These are phyloP conservation scores for Oryctolagus cuniculus DNA, from an alignment of 2,113 vertebrate genomes.

Conservation along the genomic window mOryCun1.1 NC_091435.1:80782001-80782500, in stretches of 20 bases:
- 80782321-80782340: not conserved
- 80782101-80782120: slow-evolving; percentile 27
- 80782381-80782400: slow-evolving; percentile 7
- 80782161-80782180: not conserved
- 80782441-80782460: not conserved
- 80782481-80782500: not conserved
- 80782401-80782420: not conserved
- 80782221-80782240: not conserved
- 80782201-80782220: not conserved
- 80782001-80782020: not conserved
- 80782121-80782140: not conserved
- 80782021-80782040: not conserved
- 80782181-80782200: not conserved
- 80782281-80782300: not conserved
- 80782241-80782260: slow-evolving; percentile 18
- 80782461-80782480: not conserved
- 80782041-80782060: not conserved
- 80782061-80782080: not conserved
- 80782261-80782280: not conserved
- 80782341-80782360: not conserved
- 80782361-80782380: not conserved
- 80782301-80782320: not conserved
- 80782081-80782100: not conserved
- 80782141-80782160: not conserved
- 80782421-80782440: not conserved